These are phyloP conservation scores for Sebastiscus tertius DNA, from an alignment of 2,797 vertebrate genomes.

Conservation along the genomic window DNA sequence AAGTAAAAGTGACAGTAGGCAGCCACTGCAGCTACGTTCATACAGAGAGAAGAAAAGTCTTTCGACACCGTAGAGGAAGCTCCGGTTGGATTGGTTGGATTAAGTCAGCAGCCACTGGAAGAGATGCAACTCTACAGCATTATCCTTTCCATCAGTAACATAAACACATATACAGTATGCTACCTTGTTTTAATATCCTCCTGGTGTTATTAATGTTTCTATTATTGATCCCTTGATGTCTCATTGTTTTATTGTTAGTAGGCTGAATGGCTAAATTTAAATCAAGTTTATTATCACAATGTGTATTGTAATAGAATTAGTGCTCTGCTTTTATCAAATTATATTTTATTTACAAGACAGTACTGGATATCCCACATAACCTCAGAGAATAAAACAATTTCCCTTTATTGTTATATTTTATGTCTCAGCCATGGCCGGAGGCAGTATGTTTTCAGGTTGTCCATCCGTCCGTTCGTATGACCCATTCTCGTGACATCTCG, in stretches of 20 bases:
- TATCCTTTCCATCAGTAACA: conserved; percentile 31
- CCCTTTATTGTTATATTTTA: too few relatives aligned
- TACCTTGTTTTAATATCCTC: neutral
- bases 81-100: conserved; percentile 1
- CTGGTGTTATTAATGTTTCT: neutral
- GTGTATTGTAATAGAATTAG: neutral
- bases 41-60: neutral
- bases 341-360: neutral
- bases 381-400: neutral
- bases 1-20: neutral
- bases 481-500: too few relatives aligned
- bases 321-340: neutral
- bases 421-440: too few relatives aligned
- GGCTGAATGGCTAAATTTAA: neutral
- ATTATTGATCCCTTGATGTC: conserved; percentile 2
- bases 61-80: neutral
- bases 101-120: conserved; percentile 3
- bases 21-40: neutral
- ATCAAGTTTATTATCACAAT: neutral
- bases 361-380: too few relatives aligned
- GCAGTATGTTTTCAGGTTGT: too few relatives aligned
- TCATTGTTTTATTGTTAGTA: neutral
- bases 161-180: neutral
- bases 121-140: conserved; percentile 36
- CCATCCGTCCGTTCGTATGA: too few relatives aligned